These are phyloP conservation scores for Oxyteleia sp. DNA, from an alignment of 2,888 invertebrate genomes.

Conservation along the genomic window DNA sequence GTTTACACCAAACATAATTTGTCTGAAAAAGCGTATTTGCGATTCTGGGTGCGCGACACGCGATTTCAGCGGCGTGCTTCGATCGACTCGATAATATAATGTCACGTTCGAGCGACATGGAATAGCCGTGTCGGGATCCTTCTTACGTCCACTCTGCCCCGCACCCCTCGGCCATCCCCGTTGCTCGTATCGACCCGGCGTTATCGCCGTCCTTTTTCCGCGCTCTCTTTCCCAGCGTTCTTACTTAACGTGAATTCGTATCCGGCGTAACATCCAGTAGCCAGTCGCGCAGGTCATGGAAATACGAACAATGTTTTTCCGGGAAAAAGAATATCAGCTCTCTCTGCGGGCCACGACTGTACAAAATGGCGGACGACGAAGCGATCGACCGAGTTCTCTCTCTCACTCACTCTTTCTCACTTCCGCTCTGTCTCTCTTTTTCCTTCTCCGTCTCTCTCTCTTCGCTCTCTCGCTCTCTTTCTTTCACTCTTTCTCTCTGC, in stretches of 20 bases:
- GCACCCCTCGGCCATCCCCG: background rate
- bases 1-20: slow-evolving; percentile 27
- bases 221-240: slow-evolving; percentile 7
- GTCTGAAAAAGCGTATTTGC: slow-evolving; percentile 24
- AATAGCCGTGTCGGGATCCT: slow-evolving; percentile 38
- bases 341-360: slow-evolving; percentile 79
- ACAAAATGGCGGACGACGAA: slow-evolving; percentile 85
- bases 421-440: background rate
- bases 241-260: slow-evolving; percentile 26
- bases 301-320: slow-evolving; percentile 83
- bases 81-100: slow-evolving; percentile 40
- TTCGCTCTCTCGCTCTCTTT: slow-evolving; percentile 4
- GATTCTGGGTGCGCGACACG: slow-evolving; percentile 25
- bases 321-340: slow-evolving; percentile 80
- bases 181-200: slow-evolving; percentile 18
- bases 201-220: slow-evolving; percentile 34
- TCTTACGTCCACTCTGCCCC: background rate
- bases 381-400: slow-evolving; percentile 83
- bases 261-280: slow-evolving; percentile 54
- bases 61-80: slow-evolving; percentile 22
- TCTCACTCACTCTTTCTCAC: slow-evolving; percentile 2
- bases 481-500: background rate
- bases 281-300: slow-evolving; percentile 66
- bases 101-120: slow-evolving; percentile 43
- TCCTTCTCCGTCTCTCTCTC: slow-evolving; percentile 2